A percentile compares a stretch with the other conserved stretches of the same genome.
These are phyloP conservation scores for Bombus superbus DNA, from an alignment of 1,140 invertebrate genomes.

Conservation along the genomic window DNA sequence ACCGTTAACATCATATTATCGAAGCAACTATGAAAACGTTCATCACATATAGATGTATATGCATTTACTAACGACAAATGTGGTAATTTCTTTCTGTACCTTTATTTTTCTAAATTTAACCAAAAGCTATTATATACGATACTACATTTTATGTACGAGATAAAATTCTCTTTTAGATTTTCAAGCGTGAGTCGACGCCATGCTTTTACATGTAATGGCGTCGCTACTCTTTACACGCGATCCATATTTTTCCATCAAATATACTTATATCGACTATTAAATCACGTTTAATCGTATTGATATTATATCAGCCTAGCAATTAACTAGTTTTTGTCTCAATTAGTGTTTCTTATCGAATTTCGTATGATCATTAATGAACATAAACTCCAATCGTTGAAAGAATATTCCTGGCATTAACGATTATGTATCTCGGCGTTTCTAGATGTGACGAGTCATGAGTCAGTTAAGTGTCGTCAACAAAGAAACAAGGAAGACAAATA, in stretches of 20 bases:
- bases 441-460: not conserved
- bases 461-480: conserved; percentile 39
- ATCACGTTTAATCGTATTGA: not conserved
- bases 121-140: too few species aligned
- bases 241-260: too few species aligned
- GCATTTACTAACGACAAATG: not conserved
- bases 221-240: not conserved
- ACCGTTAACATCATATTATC: not conserved
- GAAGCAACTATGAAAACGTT: not conserved
- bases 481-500: conserved; percentile 11
- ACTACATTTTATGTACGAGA: not conserved
- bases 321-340: not conserved
- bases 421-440: not conserved
- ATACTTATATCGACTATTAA: not conserved
- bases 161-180: not conserved
- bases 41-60: not conserved
- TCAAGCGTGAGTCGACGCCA: not conserved
- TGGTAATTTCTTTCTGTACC: not conserved
- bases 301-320: too few species aligned
- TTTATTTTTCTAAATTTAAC: not conserved
- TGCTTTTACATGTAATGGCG: not conserved
- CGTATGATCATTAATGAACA: not conserved
- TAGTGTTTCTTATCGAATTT: not conserved
- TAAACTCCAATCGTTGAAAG: not conserved
- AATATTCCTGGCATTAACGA: not conserved